Percentiles rank a stretch among this genome's conserved stretches.
Evolutionary conservation across 2,797 vertebrate genomes (phyloP).

Genomic region (Etheostoma perlongum): DNA sequence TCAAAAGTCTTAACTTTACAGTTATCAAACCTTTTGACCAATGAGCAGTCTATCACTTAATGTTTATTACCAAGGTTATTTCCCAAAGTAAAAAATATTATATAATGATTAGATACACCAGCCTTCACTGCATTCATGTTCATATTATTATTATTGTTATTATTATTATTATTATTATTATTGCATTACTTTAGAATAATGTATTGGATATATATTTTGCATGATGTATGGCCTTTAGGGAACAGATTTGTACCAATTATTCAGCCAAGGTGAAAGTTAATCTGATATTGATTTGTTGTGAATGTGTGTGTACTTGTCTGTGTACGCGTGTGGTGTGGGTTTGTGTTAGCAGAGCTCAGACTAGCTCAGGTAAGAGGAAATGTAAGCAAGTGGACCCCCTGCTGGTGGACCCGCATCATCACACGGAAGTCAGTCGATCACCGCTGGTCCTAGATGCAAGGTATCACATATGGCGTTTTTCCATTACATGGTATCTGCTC

Average conservation of each 20-base stretch:
- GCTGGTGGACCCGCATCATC: slow-evolving; percentile 79
- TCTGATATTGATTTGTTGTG: slow-evolving; percentile 38
- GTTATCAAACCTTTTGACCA: background rate
- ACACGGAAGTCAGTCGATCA: slow-evolving; percentile 73
- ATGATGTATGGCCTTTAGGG: background rate
- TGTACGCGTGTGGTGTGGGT: slow-evolving; percentile 43
- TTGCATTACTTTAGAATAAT: slow-evolving; percentile 11
- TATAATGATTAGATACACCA: background rate
- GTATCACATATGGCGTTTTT: slow-evolving; percentile 61
- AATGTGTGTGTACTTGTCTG: slow-evolving; percentile 28
- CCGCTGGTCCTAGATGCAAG: slow-evolving; percentile 71
- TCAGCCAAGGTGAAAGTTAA: slow-evolving; percentile 24
- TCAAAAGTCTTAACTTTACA: background rate
- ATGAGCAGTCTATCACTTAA: background rate
- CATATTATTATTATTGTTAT: background rate
- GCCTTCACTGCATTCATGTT: background rate
- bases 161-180: background rate
- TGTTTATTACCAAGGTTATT: slow-evolving; percentile 2
- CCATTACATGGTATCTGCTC: too few relatives aligned
- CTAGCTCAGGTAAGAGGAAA: slow-evolving; percentile 70
- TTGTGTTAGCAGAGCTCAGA: slow-evolving; percentile 64
- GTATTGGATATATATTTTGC: background rate
- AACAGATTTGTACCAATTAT: background rate
- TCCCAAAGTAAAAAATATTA: background rate
- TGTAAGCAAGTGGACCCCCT: slow-evolving; percentile 82